Evolutionary conservation across 2,113 vertebrate genomes (phyloP), one percentile per base, ranked within the genome.

Genomic region (Poeciliopsis prolifica): DNA sequence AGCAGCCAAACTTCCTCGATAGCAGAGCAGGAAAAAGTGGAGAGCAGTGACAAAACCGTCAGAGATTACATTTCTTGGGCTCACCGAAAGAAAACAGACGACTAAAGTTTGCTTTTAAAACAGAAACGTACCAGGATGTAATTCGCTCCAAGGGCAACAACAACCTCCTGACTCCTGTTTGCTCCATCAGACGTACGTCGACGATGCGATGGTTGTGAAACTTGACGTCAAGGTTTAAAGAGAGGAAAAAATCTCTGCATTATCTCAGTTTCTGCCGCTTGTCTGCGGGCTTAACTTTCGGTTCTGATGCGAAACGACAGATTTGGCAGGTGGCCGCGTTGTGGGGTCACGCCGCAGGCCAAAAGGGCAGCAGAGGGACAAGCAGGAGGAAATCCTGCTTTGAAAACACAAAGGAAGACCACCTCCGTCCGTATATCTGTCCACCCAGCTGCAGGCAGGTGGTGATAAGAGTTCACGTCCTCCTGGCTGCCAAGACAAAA

Each of bases 331-430:
- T 72, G 61, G 61, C n/a, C 1, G 0, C 26, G 28, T 72, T 72
- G 70, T 37, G 3, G 15, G 81, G 80, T 85, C 74, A 82, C 65
- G 51, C 28, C 11, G 1, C 61, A 62, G 84, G 61, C 60, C 70
- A 87, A 28, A 0, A 72, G 84, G 61, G 60, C 70, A 71, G 61
- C 35, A 28, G 44, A 68, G 54, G 78, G 78, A 81, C 75, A 73
- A 65, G 76, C 83, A 30, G 66, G 70, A 85, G 91, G 93, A 94
- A 87, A 92, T 93, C 93, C 93, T 94, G 87, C 79, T 81, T 88
- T 58, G 71, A 85, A 75, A 73, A 40, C 72, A 65, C 73, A 86
- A 84, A 92, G 91, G 92, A 93, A 91, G 79, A 69, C 74, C 15
- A 79, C 71, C 61, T 68, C 70, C 69, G 37, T 77, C 77, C 61